A percentile compares a stretch with the other conserved stretches of the same genome.
Evolutionary conservation across 2,797 vertebrate genomes (phyloP).

Genomic region (Myotis planiceps): DNA sequence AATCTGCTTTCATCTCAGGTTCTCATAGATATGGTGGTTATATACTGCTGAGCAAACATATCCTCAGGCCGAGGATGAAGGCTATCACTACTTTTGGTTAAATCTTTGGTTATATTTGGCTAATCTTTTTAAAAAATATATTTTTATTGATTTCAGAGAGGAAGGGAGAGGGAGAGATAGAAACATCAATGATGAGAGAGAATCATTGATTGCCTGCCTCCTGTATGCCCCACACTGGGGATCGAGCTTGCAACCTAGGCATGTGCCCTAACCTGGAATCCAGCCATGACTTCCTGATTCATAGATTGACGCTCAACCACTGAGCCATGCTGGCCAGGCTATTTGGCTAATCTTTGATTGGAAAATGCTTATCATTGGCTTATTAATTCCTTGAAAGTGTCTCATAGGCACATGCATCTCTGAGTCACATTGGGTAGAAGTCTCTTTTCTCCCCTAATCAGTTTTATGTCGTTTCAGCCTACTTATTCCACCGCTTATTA

Average conservation of each 20-base stretch:
- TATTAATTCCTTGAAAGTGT: neutral
- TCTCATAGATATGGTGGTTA: neutral
- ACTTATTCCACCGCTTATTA: conserved; percentile 61
- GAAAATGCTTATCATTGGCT: neutral
- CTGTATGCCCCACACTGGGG: no score
- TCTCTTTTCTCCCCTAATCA: conserved; percentile 33
- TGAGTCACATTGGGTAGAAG: conserved; percentile 18
- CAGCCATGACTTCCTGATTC: no score
- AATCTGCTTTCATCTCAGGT: neutral
- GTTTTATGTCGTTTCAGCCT: conserved; percentile 69
- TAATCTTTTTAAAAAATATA: no score
- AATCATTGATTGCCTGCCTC: no score
- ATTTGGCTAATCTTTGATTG: neutral
- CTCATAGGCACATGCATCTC: neutral
- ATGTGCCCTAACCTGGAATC: no score
- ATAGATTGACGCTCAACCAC: no score
- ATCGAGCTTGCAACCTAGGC: no score
- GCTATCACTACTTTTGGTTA: conserved; percentile 46
- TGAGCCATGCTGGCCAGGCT: no score
- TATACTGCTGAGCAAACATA: neutral
- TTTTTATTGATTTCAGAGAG: no score
- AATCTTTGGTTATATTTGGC: conserved; percentile 59
- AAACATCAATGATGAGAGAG: no score
- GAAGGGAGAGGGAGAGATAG: no score
- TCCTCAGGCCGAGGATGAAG: conserved; percentile 43